phyloP scores from a whole-genome alignment of 2,113 vertebrate species.

The Rhabdornis inornatus region DNA sequence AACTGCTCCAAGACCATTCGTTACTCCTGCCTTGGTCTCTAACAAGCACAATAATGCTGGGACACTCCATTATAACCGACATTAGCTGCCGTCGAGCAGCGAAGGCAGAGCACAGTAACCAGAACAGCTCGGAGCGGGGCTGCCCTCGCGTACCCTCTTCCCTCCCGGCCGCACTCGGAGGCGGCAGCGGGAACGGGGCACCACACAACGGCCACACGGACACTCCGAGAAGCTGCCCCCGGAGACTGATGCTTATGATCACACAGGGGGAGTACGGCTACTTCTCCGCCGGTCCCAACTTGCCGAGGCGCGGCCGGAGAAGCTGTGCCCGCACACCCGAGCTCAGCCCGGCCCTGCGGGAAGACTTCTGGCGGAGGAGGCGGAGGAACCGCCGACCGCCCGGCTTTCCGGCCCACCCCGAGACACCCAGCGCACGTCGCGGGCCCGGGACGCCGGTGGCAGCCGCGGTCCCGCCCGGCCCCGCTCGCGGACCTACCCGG shows the following conservation, averaged over 20 bases:
- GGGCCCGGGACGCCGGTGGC: background rate
- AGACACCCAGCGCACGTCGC: background rate
- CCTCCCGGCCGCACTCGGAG: background rate
- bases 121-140: fast-evolving
- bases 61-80: background rate
- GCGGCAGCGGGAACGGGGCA: background rate
- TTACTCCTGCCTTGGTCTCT: background rate
- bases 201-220: too few species aligned
- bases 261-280: background rate
- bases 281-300: background rate
- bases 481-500: background rate
- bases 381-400: background rate
- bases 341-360: background rate
- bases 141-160: fast-evolving
- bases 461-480: background rate
- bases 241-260: background rate
- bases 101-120: background rate
- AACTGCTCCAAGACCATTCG: background rate
- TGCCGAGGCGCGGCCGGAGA: background rate
- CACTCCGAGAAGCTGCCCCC: background rate
- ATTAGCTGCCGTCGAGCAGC: background rate
- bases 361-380: background rate
- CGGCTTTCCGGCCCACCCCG: background rate
- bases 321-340: background rate
- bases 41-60: background rate